phyloP scores from a whole-genome alignment of 2,888 invertebrate genomes.

The Hesperia comma region DNA sequence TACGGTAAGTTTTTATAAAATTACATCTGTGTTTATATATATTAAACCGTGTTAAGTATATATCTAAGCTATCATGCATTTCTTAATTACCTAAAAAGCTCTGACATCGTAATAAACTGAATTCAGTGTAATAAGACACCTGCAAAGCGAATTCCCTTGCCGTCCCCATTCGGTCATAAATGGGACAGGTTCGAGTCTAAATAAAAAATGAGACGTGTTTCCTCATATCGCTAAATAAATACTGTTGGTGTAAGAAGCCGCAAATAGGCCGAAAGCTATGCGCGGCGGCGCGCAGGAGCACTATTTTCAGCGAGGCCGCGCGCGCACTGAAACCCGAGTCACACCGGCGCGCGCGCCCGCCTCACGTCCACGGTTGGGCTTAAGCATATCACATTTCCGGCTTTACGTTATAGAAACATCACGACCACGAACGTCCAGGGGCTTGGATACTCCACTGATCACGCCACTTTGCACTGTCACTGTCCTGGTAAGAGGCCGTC shows the following conservation, averaged over 20 bases:
- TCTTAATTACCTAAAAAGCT: background rate
- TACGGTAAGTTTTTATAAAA: no score
- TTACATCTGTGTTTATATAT: no score
- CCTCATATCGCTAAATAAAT: constrained; percentile 82
- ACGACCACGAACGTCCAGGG: constrained; percentile 54
- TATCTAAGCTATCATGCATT: background rate
- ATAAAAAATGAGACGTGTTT: constrained; percentile 76
- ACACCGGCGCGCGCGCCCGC: constrained; percentile 52
- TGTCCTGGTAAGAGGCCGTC: constrained; percentile 44
- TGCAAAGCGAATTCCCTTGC: constrained; percentile 33
- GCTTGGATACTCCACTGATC: constrained; percentile 59
- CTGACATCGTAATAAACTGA: constrained; percentile 1
- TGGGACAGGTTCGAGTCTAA: constrained; percentile 73
- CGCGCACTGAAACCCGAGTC: constrained; percentile 79
- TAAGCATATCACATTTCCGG: constrained; percentile 44
- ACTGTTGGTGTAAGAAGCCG: constrained; percentile 74
- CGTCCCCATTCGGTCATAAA: constrained; percentile 64
- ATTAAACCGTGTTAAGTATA: background rate
- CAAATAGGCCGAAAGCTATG: constrained; percentile 74
- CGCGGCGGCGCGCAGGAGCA: constrained; percentile 53
- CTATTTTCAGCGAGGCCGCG: constrained; percentile 82
- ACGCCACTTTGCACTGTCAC: constrained; percentile 47
- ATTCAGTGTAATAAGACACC: constrained; percentile 40
- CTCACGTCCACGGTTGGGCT: constrained; percentile 32
- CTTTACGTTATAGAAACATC: constrained; percentile 8